Evolutionary conservation across 2,797 vertebrate species (phyloP).

Genomic region (Cossypha polioptera): DNA sequence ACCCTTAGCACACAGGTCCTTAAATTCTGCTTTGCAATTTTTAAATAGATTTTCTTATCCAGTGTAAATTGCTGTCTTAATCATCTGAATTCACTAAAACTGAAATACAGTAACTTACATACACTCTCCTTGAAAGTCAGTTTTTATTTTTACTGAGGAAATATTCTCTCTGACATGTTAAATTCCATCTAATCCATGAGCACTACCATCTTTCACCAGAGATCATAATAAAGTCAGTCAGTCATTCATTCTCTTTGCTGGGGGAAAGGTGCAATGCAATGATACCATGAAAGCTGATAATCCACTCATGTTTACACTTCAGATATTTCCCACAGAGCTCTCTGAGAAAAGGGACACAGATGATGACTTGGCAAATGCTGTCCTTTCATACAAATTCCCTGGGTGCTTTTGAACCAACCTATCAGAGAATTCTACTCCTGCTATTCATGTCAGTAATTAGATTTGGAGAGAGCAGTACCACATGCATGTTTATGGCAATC

Average conservation of each 20-base stretch:
- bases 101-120: neutral
- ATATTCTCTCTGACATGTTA: neutral
- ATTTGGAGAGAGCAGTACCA: constrained; percentile 3
- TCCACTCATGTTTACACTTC: constrained; percentile 56
- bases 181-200: constrained; percentile 19
- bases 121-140: neutral
- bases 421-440: constrained; percentile 2
- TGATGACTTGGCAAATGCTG: constrained; percentile 20
- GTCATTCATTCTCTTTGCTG: neutral
- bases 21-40: neutral
- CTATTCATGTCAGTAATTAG: constrained; percentile 53
- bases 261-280: constrained; percentile 40
- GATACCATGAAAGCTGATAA: constrained; percentile 58
- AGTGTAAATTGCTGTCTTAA: neutral
- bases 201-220: neutral
- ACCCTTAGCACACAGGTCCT: neutral
- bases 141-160: neutral
- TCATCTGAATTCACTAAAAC: neutral
- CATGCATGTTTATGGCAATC: constrained; percentile 24
- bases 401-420: neutral
- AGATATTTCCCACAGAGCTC: constrained; percentile 29
- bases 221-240: neutral
- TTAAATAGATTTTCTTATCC: neutral
- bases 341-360: constrained; percentile 6
- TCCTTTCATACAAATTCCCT: constrained; percentile 37